phyloP scores from a whole-genome alignment of 2,797 vertebrate species.

The Margarornis squamiger region DNA sequence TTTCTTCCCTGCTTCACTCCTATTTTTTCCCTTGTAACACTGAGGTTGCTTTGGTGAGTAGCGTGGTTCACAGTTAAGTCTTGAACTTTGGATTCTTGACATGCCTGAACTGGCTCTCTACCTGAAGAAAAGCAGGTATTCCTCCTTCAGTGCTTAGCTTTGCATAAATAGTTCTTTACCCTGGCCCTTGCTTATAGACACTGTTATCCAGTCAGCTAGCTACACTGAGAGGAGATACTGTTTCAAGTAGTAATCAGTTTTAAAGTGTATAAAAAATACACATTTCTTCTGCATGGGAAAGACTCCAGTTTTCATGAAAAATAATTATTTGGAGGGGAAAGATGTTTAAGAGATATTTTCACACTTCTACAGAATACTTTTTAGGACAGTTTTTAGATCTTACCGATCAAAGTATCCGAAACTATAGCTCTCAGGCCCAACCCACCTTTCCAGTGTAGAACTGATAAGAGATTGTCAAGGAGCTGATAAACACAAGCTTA shows the following conservation, averaged over 20 bases:
- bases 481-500: not conserved
- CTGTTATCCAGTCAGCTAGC: not conserved
- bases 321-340: not conserved
- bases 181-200: conserved; percentile 38
- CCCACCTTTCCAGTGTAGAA: not conserved
- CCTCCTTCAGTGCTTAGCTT: conserved; percentile 35
- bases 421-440: not conserved
- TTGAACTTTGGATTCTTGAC: conserved; percentile 73
- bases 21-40: not conserved
- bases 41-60: conserved; percentile 13
- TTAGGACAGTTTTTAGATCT: not conserved
- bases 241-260: not conserved
- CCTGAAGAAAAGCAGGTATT: conserved; percentile 64
- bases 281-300: not conserved
- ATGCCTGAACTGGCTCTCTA: conserved; percentile 67
- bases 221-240: not conserved
- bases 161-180: conserved; percentile 47
- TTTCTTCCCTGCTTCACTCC: not conserved
- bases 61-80: conserved; percentile 25
- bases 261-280: not conserved
- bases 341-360: not conserved
- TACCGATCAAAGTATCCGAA: not conserved
- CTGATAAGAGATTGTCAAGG: conserved; percentile 14
- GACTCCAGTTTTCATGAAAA: not conserved
- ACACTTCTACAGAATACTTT: not conserved